These are phyloP conservation scores for Pampus argenteus DNA, from an alignment of 2,797 vertebrate species.

Conservation along the genomic window DNA sequence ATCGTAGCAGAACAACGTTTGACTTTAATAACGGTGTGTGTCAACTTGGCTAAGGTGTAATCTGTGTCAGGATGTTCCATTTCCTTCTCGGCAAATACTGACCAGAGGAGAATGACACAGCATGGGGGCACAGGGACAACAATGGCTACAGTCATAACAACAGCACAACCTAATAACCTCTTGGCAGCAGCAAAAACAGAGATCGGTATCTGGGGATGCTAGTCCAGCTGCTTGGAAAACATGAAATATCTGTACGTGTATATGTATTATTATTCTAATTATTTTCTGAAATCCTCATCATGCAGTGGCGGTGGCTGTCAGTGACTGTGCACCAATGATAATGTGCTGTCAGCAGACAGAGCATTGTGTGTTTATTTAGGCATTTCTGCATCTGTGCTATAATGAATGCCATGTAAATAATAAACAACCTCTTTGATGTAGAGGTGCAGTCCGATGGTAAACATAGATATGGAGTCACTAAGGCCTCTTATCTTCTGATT, in stretches of 20 bases:
- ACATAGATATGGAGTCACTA: conserved; percentile 47
- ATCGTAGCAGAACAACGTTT: conserved; percentile 5
- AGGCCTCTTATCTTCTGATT: too few species aligned
- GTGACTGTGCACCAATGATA: conserved; percentile 46
- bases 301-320: conserved; percentile 15
- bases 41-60: conserved; percentile 45
- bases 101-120: conserved; percentile 44
- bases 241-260: background rate
- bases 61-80: conserved; percentile 55
- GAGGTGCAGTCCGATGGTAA: conserved; percentile 34
- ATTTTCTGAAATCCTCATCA: conserved; percentile 18
- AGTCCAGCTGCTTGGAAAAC: background rate
- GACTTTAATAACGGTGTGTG: conserved; percentile 2
- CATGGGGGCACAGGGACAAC: conserved; percentile 23
- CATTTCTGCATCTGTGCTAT: conserved; percentile 47
- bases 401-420: conserved; percentile 58
- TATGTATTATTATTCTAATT: background rate
- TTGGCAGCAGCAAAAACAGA: conserved; percentile 1
- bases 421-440: conserved; percentile 48
- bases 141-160: conserved; percentile 23
- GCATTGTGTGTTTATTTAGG: conserved; percentile 63
- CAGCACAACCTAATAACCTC: conserved; percentile 21
- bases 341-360: conserved; percentile 34
- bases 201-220: background rate
- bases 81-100: conserved; percentile 42